Base-by-base conservation (phyloP, 1,140 invertebrate genomes). In the Conus ventricosus region DNA sequence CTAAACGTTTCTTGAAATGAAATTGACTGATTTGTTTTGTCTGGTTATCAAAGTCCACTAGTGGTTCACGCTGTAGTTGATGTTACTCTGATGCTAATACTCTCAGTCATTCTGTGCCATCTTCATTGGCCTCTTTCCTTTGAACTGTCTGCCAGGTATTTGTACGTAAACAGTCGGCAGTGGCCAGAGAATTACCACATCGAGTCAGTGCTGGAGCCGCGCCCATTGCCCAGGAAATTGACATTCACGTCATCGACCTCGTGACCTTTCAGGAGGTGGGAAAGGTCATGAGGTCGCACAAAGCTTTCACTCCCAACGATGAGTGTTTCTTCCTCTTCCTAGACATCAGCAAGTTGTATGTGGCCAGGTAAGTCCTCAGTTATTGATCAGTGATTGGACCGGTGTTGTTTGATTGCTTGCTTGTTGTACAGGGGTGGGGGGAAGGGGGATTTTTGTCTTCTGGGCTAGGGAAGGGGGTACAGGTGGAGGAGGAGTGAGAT, bases 251-350 rank as follows among this genome's bases (percentile, higher is more conserved):
- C 2, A 98, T 98, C 91, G 98, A 98, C 95, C 95, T 98, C 88
- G 96, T 96, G 63, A 97, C 97, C 0, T 95, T 98, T 55, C 97
- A 97, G 93, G 96, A 97, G 95, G 94, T 98, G 25, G 97, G 97
- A 6, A 97, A 96, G 76, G 98, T 98, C 97, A 93, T 97, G n/a
- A 96, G 97, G 87, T 96, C 97, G 20, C 98, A 98, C 93, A 97
- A 97, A 94, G 97, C 97, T 4, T 98, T 97, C 92, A 98, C 98
- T 8, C 97, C 97, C 10, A 98, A 98, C 93, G 97, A 97, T 87
- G 97, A 98, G 94, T 98, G 97, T 92, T 98, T 98, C 94, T 98
- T 98, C 91, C 98, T 98, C 91, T 98, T 98, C 94, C 95, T 98
- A 25, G 97, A 98, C 95, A 97, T 98, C 8, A 97, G 97, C 92